Percentiles rank a stretch among this genome's conserved stretches.
These are phyloP conservation scores for Diaperis boleti DNA, from an alignment of 2,888 invertebrate genomes.

Conservation along the genomic window DNA sequence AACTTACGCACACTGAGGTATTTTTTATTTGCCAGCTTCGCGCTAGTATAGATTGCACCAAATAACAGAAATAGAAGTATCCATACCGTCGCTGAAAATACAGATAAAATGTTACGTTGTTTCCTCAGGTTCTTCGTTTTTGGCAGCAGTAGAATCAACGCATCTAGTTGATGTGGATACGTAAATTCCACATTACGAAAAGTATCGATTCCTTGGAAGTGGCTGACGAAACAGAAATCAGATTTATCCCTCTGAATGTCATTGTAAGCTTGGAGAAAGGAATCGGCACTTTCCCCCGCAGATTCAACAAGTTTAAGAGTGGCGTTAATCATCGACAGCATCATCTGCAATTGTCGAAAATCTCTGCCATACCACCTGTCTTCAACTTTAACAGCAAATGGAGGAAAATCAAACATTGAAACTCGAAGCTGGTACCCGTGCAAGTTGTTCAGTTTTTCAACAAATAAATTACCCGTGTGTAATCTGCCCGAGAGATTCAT, in stretches of 20 bases:
- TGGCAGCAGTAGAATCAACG: slow-evolving; percentile 17
- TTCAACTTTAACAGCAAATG: not conserved
- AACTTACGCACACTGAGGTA: no score
- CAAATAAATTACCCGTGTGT: slow-evolving; percentile 11
- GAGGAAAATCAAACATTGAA: slow-evolving; percentile 22
- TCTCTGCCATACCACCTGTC: slow-evolving; percentile 32
- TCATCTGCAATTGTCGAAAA: slow-evolving; percentile 18
- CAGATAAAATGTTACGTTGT: no score
- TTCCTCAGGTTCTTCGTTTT: not conserved
- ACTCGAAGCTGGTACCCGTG: slow-evolving; percentile 26
- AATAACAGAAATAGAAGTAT: no score
- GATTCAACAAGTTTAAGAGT: slow-evolving; percentile 15
- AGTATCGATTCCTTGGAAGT: slow-evolving; percentile 10
- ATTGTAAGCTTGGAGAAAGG: not conserved
- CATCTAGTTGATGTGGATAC: slow-evolving; percentile 17
- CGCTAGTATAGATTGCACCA: no score
- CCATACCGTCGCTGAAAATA: no score
- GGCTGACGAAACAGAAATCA: slow-evolving; percentile 36
- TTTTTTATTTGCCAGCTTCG: no score
- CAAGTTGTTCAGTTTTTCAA: slow-evolving; percentile 29
- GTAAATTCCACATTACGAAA: slow-evolving; percentile 19
- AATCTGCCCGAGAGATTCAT: not conserved
- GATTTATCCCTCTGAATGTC: not conserved
- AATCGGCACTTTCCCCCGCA: not conserved
- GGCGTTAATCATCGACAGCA: slow-evolving; percentile 33